These are phyloP conservation scores for Wiebesia pumilae DNA, from an alignment of 1,140 invertebrate genomes.

Conservation along the genomic window DNA sequence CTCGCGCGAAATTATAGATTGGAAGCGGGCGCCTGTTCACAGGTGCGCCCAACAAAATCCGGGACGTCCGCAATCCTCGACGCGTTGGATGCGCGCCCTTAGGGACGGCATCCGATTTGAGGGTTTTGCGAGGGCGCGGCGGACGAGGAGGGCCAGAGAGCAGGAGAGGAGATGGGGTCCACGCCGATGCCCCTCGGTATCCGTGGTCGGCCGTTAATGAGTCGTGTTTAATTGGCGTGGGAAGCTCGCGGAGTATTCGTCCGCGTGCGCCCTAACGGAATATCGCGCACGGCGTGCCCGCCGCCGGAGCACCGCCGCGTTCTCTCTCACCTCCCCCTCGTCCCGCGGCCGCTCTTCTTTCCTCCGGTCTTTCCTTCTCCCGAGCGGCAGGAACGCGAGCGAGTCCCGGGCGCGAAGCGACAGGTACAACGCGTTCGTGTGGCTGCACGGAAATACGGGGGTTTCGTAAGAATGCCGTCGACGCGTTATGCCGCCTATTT, in stretches of 20 bases:
- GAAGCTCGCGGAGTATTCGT: conserved; percentile 61
- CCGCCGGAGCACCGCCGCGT: conserved; percentile 30
- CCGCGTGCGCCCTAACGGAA: conserved; percentile 50
- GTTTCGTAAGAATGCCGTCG: not conserved
- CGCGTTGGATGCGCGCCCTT: not conserved
- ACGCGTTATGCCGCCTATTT: not conserved
- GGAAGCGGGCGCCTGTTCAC: too few species aligned
- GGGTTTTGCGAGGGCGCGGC: not conserved
- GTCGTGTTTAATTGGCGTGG: conserved; percentile 77
- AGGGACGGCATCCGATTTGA: not conserved
- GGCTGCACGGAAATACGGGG: not conserved
- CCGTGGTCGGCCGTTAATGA: conserved; percentile 72
- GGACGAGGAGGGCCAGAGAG: not conserved
- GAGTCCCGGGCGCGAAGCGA: not conserved
- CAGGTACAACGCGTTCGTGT: not conserved
- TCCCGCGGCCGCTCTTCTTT: not conserved
- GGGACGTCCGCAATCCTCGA: too few species aligned
- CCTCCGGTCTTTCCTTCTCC: not conserved
- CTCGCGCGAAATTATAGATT: too few species aligned
- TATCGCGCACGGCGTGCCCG: conserved; percentile 47
- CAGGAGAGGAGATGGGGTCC: not conserved
- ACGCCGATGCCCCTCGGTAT: conserved; percentile 56
- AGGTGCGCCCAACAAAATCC: too few species aligned
- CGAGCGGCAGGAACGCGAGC: not conserved
- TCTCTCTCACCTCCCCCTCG: not conserved